These are phyloP conservation scores for Zophobas atratus DNA, from an alignment of 1,140 invertebrate genomes.

Conservation along the genomic window DNA sequence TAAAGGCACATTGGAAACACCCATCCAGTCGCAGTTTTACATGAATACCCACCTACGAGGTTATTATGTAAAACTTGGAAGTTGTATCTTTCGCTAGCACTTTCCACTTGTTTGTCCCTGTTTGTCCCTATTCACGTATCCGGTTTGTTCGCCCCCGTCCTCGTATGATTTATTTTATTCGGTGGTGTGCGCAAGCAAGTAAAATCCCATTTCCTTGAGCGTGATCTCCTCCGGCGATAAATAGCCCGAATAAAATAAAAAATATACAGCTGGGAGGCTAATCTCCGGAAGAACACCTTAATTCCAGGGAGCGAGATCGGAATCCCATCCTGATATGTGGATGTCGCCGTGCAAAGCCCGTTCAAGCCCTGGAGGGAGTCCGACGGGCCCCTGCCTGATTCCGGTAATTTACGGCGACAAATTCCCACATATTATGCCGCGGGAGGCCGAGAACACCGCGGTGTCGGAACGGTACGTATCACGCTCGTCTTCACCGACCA, in stretches of 20 bases:
- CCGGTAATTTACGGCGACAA: constrained; percentile 60
- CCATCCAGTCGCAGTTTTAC: too few species aligned
- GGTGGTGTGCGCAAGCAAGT: constrained; percentile 47
- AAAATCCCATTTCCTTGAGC: constrained; percentile 60
- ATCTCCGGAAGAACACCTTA: constrained; percentile 62
- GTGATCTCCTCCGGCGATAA: constrained; percentile 57
- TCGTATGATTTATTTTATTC: constrained; percentile 48
- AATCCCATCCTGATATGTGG: constrained; percentile 60
- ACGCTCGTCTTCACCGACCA: constrained; percentile 25
- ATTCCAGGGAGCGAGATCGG: constrained; percentile 57
- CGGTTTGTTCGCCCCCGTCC: constrained; percentile 28
- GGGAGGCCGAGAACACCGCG: constrained; percentile 53
- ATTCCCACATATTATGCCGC: constrained; percentile 61
- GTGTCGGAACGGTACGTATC: constrained; percentile 29
- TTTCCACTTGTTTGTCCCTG: constrained; percentile 18
- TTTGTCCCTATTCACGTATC: constrained; percentile 36
- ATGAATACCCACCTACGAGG: too few species aligned
- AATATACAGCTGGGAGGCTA: constrained; percentile 60
- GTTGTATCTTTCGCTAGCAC: not conserved
- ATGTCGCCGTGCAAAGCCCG: constrained; percentile 51
- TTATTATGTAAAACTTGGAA: too few species aligned
- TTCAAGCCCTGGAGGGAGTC: constrained; percentile 39
- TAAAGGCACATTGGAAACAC: too few species aligned
- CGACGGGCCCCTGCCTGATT: constrained; percentile 51
- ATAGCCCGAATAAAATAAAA: constrained; percentile 61